A percentile compares a stretch with the other conserved stretches of the same genome.
Conservation (phyloP, 53 echinoderm and acorn worm species). For the Antedon mediterranea region DNA sequence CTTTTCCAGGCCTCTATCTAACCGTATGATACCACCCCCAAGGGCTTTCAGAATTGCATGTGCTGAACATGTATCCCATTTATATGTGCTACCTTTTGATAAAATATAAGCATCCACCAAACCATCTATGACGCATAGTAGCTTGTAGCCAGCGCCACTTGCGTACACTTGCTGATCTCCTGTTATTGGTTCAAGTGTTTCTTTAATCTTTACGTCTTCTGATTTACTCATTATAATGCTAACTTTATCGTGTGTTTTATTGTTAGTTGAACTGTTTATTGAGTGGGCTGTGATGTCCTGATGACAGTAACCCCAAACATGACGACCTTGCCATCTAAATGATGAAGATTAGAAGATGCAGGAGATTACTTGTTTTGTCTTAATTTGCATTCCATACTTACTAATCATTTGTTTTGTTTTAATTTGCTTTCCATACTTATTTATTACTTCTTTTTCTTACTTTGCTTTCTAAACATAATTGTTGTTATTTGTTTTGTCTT, state of each 20-base stretch:
- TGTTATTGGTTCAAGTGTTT: constrained; percentile 16
- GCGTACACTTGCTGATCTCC: constrained; percentile 38
- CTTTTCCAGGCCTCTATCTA: constrained; percentile 7
- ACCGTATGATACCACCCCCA: constrained; percentile 57
- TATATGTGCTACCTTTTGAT: constrained; percentile 68
- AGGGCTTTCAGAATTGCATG: constrained; percentile 65
- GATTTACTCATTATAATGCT: constrained; percentile 44
- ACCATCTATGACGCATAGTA: constrained; percentile 51
- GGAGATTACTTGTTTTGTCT: background rate
- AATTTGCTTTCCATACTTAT: too few relatives aligned
- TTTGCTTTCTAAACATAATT: too few relatives aligned
- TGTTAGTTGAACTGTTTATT: background rate
- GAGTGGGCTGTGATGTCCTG: constrained; percentile 34
- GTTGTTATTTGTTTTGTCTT: background rate
- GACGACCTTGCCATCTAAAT: constrained; percentile 54
- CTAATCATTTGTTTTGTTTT: constrained; percentile 20
- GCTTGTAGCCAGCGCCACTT: constrained; percentile 86
- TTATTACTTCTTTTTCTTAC: too few relatives aligned
- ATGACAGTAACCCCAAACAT: constrained; percentile 61
- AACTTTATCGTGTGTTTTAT: constrained; percentile 9
- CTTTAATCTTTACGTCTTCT: constrained; percentile 43
- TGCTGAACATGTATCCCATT: constrained; percentile 91
- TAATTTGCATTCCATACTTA: too few relatives aligned
- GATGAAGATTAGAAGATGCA: too few relatives aligned
- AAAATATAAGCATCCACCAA: constrained; percentile 70